Conservation (phyloP, 2,888 invertebrate genomes). For the Ctenicera cuprea region DNA sequence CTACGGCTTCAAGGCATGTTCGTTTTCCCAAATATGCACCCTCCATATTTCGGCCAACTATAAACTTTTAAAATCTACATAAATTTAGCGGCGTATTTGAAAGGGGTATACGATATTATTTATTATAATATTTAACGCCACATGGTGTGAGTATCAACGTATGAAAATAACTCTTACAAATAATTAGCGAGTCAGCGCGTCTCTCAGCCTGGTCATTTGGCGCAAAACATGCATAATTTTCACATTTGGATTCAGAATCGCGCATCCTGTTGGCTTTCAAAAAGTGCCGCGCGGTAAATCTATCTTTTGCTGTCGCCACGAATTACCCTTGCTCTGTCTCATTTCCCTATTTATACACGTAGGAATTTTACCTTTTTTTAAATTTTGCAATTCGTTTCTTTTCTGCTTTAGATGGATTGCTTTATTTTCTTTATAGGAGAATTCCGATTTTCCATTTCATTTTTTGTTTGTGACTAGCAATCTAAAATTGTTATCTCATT, state of each 20-base stretch:
- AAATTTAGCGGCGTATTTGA: slow-evolving; percentile 36
- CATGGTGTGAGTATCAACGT: slow-evolving; percentile 66
- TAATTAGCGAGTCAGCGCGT: slow-evolving; percentile 68
- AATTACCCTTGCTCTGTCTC: slow-evolving; percentile 42
- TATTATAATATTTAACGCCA: slow-evolving; percentile 63
- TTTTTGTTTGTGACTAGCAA: background rate
- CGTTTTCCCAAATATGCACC: slow-evolving; percentile 12
- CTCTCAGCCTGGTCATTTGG: slow-evolving; percentile 64
- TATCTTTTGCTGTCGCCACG: slow-evolving; percentile 44
- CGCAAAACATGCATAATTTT: slow-evolving; percentile 69
- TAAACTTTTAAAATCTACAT: slow-evolving; percentile 26
- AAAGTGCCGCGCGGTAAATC: slow-evolving; percentile 45
- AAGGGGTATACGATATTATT: slow-evolving; percentile 55
- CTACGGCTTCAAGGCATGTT: background rate
- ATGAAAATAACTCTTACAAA: slow-evolving; percentile 67
- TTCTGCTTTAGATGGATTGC: slow-evolving; percentile 55
- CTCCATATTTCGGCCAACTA: background rate
- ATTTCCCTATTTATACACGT: slow-evolving; percentile 37
- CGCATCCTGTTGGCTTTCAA: slow-evolving; percentile 63
- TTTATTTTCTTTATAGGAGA: slow-evolving; percentile 53
- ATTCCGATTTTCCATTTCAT: slow-evolving; percentile 17
- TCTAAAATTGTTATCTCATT: too few species aligned
- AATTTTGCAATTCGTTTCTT: slow-evolving; percentile 46
- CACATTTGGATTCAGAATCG: slow-evolving; percentile 69
- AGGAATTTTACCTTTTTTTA: slow-evolving; percentile 43